A percentile compares a stretch with the other conserved stretches of the same genome.
Conservation (phyloP, 2,797 vertebrate species). For the Taenioides sp. region DNA sequence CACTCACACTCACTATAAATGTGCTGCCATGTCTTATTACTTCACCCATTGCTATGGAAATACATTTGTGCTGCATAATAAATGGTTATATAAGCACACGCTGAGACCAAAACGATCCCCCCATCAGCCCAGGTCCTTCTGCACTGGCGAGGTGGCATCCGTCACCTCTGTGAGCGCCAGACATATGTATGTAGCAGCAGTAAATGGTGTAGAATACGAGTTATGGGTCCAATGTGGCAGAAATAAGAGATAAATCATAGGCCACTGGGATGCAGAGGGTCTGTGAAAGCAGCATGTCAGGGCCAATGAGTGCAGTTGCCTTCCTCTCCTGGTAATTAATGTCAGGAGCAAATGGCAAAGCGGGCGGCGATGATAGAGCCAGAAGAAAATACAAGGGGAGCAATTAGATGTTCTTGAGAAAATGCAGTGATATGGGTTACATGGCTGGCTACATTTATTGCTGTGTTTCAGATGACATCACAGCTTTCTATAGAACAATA, state of each 20-base stretch:
- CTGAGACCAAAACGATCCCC: constrained; percentile 12
- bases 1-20: constrained; percentile 14
- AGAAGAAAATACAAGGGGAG: constrained; percentile 23
- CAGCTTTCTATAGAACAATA: no score
- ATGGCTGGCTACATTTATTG: constrained; percentile 8
- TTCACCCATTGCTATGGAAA: constrained; percentile 2
- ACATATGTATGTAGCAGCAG: constrained; percentile 25
- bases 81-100: constrained; percentile 23
- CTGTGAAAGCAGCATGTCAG: constrained; percentile 53
- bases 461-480: no score
- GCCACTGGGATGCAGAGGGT: constrained; percentile 27
- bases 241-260: constrained; percentile 65
- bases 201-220: constrained; percentile 42
- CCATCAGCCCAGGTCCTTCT: constrained; percentile 29
- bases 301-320: constrained; percentile 48
- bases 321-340: constrained; percentile 65
- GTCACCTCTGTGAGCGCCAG: constrained; percentile 14
- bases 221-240: constrained; percentile 53
- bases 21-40: constrained; percentile 7
- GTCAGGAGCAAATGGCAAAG: constrained; percentile 39
- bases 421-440: not conserved
- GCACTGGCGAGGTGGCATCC: constrained; percentile 18
- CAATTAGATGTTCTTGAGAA: constrained; percentile 42
- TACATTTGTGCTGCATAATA: constrained; percentile 4
- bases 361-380: constrained; percentile 29